A percentile compares a stretch with the other conserved stretches of the same genome.
Conservation (phyloP, 92 coral and sea anemone genomes). For the Epizoanthus scotinus region DNA sequence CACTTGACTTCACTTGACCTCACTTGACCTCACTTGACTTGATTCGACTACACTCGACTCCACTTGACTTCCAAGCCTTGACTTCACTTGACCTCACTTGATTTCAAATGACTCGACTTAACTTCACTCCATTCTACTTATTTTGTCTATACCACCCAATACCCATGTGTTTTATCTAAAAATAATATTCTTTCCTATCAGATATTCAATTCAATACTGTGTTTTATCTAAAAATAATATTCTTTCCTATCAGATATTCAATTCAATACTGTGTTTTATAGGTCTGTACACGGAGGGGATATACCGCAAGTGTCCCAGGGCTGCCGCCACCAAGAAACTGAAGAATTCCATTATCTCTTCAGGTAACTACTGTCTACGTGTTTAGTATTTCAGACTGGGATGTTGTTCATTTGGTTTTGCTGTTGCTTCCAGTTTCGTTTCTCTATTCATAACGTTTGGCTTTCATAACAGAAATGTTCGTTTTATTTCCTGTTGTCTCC, state of each 20-base stretch:
- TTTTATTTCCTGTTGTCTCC: background rate
- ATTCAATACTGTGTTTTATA: constrained; percentile 9
- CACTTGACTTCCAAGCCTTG: no score
- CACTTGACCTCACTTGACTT: no score
- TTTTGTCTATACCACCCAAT: background rate
- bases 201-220: background rate
- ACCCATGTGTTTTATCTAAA: background rate
- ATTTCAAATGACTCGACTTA: background rate
- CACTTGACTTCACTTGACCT: no score
- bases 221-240: background rate
- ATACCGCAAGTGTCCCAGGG: constrained; percentile 92
- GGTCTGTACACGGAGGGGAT: constrained; percentile 93
- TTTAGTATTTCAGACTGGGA: background rate
- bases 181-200: background rate
- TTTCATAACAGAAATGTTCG: no score
- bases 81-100: background rate
- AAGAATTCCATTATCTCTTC: constrained; percentile 74
- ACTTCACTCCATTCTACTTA: background rate
- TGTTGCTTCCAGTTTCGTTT: no score
- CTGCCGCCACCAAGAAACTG: constrained; percentile 75
- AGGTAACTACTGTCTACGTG: constrained; percentile 44
- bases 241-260: background rate
- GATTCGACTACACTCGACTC: no score
- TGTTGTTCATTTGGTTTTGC: no score
- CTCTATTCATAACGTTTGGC: no score